Percentiles rank a stretch among this genome's conserved stretches.
phyloP scores from a whole-genome alignment of 2,113 vertebrate species.

The Lichenostomus cassidix region DNA sequence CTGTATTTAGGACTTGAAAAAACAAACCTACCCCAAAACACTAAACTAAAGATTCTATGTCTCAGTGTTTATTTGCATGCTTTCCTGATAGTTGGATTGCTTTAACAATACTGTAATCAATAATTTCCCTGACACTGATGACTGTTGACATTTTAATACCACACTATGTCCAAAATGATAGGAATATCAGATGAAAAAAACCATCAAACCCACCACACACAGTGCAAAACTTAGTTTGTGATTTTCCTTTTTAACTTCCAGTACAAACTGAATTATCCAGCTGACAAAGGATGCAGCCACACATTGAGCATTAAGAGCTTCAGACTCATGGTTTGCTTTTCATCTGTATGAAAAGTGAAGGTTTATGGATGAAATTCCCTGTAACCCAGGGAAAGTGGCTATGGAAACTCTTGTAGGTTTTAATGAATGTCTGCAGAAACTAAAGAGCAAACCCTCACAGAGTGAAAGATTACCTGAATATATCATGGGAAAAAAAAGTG shows the following conservation, averaged over 20 bases:
- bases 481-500: fast-evolving
- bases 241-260: not conserved
- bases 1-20: not conserved
- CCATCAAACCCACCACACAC: not conserved
- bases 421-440: not conserved
- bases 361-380: not conserved
- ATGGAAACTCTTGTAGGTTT: not conserved
- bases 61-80: not conserved
- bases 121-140: not conserved
- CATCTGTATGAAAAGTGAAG: not conserved
- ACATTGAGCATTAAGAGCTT: not conserved
- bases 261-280: not conserved
- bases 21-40: not conserved
- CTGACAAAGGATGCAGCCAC: not conserved
- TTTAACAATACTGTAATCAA: not conserved
- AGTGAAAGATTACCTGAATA: not conserved
- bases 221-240: not conserved
- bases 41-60: not conserved
- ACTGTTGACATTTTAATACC: not conserved
- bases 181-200: not conserved
- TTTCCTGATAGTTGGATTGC: not conserved
- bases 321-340: not conserved
- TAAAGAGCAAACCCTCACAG: not conserved
- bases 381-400: too few relatives aligned
- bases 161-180: not conserved